Evolutionary conservation across 2,113 vertebrate genomes (phyloP).

Genomic region (Tenrec ecaudatus): DNA sequence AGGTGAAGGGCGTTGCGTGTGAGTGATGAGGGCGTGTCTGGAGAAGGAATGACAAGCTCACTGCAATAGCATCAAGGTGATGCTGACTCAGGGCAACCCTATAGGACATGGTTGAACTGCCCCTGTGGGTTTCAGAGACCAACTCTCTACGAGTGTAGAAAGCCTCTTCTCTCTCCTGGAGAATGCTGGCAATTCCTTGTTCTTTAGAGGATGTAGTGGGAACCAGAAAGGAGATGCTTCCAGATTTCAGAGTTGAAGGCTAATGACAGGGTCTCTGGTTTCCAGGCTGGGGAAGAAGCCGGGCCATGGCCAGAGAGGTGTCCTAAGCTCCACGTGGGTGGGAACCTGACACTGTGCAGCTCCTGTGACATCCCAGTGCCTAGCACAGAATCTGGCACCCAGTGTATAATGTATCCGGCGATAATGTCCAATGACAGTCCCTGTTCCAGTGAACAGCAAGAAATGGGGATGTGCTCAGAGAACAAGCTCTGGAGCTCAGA

Average conservation of each 20-base stretch:
- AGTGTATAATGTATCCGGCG: neutral
- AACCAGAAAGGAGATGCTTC: neutral
- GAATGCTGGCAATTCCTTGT: neutral
- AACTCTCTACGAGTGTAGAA: too few species aligned
- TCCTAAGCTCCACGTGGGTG: fast-evolving
- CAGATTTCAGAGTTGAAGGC: neutral
- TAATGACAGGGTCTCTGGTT: neutral
- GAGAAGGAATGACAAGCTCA: neutral
- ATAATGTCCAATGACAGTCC: too few species aligned
- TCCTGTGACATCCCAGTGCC: neutral
- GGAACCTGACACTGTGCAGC: neutral
- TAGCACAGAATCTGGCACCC: neutral
- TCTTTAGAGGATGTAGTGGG: neutral
- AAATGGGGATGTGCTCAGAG: neutral
- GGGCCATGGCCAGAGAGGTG: neutral
- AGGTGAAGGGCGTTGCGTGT: neutral
- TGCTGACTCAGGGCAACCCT: too few species aligned
- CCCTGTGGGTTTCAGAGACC: too few species aligned
- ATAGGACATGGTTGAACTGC: too few species aligned
- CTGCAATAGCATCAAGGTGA: too few species aligned
- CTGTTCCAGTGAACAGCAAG: neutral
- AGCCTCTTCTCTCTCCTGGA: too few species aligned
- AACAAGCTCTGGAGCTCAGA: neutral
- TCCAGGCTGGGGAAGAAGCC: neutral
- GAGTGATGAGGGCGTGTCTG: too few species aligned